Base-by-base conservation (phyloP, 2,113 vertebrate species). In the Ophiodon elongatus region DNA sequence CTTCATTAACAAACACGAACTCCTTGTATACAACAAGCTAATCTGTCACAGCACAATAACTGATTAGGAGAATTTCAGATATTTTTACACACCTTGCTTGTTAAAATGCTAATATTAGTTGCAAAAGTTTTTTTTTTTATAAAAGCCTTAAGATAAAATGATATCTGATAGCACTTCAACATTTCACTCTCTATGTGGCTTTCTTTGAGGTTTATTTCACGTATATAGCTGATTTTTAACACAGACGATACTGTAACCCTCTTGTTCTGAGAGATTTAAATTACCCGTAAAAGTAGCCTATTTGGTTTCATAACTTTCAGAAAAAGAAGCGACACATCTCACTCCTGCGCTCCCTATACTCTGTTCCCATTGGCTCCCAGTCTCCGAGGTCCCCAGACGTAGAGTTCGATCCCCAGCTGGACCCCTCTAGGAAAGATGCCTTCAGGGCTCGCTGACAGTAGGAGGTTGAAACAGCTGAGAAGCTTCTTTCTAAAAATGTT, bases 401-500 rank as follows among this genome's bases (percentile, higher is more conserved):
- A 62, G 57, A 37, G 33, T 66, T 43, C 25, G 7, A 25, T 27
- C 64, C 37, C 8, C 52, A 62, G 56, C 43, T 43, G 66, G 66
- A 39, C 41, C 37, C 37, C 2, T 33, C 39, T 62, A 57, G 31
- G 19, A 54, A 56, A 66, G 56, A 71, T 8, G 37, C 56, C 43
- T 73, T 56, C 63, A 41, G 73, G 70, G 79, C 43, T 35, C 5
- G 25, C 23, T 63, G 31, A 52, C 35, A 67, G 70, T 15, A 45
- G 50, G 64, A 80, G 64, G 66, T 31, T 69, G 45, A 80, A 87
- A 70, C 31, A 82, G 66, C 63, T n/a, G 69, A 82, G 64, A 39
- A 66, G 79, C 74, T 76, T 87, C 71, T 69, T 33, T 79, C 64
- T 78, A 21, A 85, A 74, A 85, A 69, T 43, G 11, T 76, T 47